Conservation (phyloP, 37 sponge, comb jelly and placozoan genomes). For the Diacarnus erythraeanus region DNA sequence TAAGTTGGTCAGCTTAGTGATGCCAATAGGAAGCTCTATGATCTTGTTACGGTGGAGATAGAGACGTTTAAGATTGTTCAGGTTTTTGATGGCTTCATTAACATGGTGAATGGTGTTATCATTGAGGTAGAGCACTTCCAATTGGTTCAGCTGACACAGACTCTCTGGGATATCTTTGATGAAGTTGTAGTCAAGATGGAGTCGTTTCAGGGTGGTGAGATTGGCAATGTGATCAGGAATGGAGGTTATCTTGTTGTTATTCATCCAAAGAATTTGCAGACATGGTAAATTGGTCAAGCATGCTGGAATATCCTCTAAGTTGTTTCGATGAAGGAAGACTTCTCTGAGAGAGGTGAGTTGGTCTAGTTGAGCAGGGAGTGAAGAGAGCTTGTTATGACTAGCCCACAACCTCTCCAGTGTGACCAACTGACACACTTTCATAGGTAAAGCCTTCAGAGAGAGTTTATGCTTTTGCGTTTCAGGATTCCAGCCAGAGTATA, state of each 20-base stretch:
- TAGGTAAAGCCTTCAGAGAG: constrained; percentile 46
- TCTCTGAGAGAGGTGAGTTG: constrained; percentile 51
- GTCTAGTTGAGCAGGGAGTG: constrained; percentile 48
- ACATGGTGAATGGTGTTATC: constrained; percentile 36
- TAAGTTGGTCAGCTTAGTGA: constrained; percentile 32
- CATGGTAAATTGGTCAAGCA: constrained; percentile 32
- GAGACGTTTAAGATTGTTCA: constrained; percentile 41
- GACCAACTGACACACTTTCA: constrained; percentile 41
- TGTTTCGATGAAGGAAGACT: constrained; percentile 65
- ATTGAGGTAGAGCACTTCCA: constrained; percentile 72
- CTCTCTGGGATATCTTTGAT: constrained; percentile 46
- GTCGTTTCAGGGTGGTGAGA: constrained; percentile 37
- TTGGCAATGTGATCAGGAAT: constrained; percentile 52
- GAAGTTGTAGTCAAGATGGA: constrained; percentile 67
- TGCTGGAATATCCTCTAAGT: constrained; percentile 42
- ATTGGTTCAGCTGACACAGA: constrained; percentile 30
- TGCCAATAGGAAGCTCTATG: constrained; percentile 35
- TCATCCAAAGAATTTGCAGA: constrained; percentile 71
- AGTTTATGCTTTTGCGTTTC: constrained; percentile 38
- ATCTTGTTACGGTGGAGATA: constrained; percentile 70
- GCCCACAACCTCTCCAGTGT: constrained; percentile 67
- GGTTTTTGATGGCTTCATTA: constrained; percentile 25
- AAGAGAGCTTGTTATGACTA: constrained; percentile 58
- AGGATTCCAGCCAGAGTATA: constrained; percentile 72
- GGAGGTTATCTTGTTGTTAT: constrained; percentile 39